These are phyloP conservation scores for Apostichopus japonicus DNA, from an alignment of 35 echinoderm and acorn worm genomes.

Conservation along the genomic window DNA sequence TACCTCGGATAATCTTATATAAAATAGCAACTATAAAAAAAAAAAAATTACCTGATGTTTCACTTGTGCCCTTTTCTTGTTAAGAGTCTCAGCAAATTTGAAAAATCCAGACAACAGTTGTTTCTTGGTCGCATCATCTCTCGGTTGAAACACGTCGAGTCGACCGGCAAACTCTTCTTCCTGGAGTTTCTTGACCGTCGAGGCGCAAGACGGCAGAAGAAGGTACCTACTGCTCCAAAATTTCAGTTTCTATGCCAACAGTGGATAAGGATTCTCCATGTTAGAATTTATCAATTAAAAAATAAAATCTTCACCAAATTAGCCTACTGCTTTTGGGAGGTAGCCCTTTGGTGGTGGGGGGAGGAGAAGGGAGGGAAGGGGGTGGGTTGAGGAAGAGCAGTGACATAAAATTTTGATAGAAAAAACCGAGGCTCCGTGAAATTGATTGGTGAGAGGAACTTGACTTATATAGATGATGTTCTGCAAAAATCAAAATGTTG, in stretches of 20 bases:
- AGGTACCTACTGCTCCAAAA: slow-evolving; percentile 95
- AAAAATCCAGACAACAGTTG: slow-evolving; percentile 74
- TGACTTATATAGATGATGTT: no score
- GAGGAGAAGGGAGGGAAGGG: no score
- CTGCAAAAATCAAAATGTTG: no score
- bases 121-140: slow-evolving; percentile 51
- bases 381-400: no score
- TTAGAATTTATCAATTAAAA: background rate
- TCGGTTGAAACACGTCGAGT: slow-evolving; percentile 65
- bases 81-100: slow-evolving; percentile 85
- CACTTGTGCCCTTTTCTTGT: slow-evolving; percentile 57
- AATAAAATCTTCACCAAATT: background rate
- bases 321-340: background rate
- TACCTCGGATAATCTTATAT: no score
- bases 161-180: slow-evolving; percentile 47
- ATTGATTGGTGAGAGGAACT: no score
- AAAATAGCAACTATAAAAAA: no score
- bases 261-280: background rate
- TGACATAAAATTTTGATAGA: no score
- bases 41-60: slow-evolving; percentile 20
- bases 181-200: slow-evolving; percentile 75
- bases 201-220: slow-evolving; percentile 73
- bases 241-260: slow-evolving; percentile 82
- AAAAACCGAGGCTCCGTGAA: no score
- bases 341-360: no score